Evolutionary conservation across 2,888 invertebrate genomes (phyloP), one percentile per base, ranked within the genome.

Genomic region (Synanthedon vespiformis): DNA sequence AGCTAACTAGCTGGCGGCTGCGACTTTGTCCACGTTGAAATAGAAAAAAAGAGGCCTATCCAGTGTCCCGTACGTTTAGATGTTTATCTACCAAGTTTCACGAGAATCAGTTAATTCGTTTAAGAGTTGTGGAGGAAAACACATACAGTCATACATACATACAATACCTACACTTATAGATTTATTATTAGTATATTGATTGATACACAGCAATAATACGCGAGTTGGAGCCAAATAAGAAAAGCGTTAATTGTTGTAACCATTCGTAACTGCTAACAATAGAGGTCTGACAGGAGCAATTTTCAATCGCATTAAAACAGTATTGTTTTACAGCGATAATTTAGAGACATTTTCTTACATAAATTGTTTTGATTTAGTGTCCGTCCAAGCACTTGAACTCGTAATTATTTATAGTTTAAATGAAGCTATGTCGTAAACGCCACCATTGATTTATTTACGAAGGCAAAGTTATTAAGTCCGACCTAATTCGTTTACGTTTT

Each of bases 371-470:
- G 72, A 79, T 77, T 74, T 78, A 74, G 65, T 61, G 65, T 67
- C 65, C 51, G 59, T 55, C 58, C 57, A 55, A 60, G 61, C 60
- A 65, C 63, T 64, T 70, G 67, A 61, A 65, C 68, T 72, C 63
- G 67, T 73, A 72, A 75, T 78, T 79, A 77, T 78, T 79, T 77
- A 79, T 79, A 72, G 76, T 73, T 73, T 70, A 75, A 79, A 78
- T 78, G 72, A 75, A 77, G 73, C 62, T 66, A 71, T 74, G 69
- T 72, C 74, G 72, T 80, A 75, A 80, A 80, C 52, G 72, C 72
- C 70, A 13, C 53, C 57, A 56, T 57, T 74, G 77, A 75, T 80
- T 76, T 74, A 80, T 74, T 66, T 70, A 66, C 65, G 67, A 63
- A 67, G 64, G 61, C 62, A 57, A 58, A 61, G 64, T 68, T 67